A percentile compares a stretch with the other conserved stretches of the same genome.
phyloP scores from a whole-genome alignment of 1,140 invertebrate species.

The Drosophila varians region DNA sequence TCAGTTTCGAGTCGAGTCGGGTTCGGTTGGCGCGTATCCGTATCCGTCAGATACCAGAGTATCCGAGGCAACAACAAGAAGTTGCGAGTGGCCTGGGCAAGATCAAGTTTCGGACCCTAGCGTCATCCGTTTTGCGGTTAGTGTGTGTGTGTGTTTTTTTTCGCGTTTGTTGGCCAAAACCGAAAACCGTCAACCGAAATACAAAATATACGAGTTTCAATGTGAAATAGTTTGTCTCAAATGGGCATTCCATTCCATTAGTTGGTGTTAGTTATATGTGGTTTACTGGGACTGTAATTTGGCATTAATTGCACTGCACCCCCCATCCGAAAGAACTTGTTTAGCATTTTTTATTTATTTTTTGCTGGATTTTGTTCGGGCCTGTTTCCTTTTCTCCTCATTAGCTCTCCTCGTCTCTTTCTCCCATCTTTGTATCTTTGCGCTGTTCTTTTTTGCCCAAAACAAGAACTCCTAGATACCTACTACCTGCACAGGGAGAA shows the following conservation, averaged over 20 bases:
- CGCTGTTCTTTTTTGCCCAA: constrained; percentile 53
- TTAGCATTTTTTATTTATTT: neutral
- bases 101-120: constrained; percentile 74
- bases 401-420: neutral
- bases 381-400: constrained; percentile 9
- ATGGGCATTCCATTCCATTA: constrained; percentile 25
- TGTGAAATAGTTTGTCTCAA: constrained; percentile 39
- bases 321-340: constrained; percentile 1
- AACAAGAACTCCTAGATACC: constrained; percentile 58
- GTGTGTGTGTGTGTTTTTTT: constrained; percentile 34
- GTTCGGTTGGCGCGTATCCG: neutral
- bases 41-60: constrained; percentile 34
- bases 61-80: constrained; percentile 18
- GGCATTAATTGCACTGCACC: constrained; percentile 8
- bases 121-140: constrained; percentile 59
- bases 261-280: constrained; percentile 28
- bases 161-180: constrained; percentile 47
- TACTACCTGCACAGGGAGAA: constrained; percentile 23
- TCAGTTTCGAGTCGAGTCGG: constrained; percentile 4
- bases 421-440: neutral
- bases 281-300: neutral
- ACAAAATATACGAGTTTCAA: constrained; percentile 10
- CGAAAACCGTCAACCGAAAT: constrained; percentile 9
- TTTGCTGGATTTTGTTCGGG: constrained; percentile 7
- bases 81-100: constrained; percentile 32